Evolutionary conservation across 2,888 invertebrate species (phyloP), one percentile per base, ranked within the genome.

Genomic region (Plutella xylostella): DNA sequence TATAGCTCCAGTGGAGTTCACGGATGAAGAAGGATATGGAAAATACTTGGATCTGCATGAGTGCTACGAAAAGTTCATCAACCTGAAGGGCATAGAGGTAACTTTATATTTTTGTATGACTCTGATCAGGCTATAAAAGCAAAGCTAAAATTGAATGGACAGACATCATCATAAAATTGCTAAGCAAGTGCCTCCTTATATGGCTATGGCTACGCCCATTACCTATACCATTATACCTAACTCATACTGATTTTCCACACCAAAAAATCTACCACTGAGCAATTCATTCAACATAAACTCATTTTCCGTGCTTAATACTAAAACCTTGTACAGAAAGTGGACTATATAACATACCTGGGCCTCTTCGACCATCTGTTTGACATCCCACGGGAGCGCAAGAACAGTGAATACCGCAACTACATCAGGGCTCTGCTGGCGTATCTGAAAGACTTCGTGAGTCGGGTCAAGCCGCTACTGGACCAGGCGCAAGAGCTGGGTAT

Each of bases 11-110:
- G 95, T 97, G 3, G 97, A 98, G 58, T 99, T 99, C 67, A 94
- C 96, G 4, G 99, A 99, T 77, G 99, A 99, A 76, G 99, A 99
- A 79, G 98, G 98, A 1, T 99, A 98, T 76, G 99, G 99, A 12
- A 96, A 96, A 70, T 99, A 97, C 79, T 85, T 99, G 45, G 99
- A 99, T 79, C 85, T 99, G 37, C 97, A 99, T 74, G 94, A 96
- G 68, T 95, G 97, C 62, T 98, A 96, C 73, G 96, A 95, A 61
- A 94, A 94, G 63, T 99, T 93, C 68, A 90, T 98, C 22, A 99
- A 99, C 72, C 84, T 99, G 25, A 98, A 98, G 68, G 97, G 97
- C 7, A 92, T 98, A 57, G 97, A 97, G 85, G 92, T 92, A 76
- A 33, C n/a, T n/a, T n/a, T n/a, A n/a, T n/a, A n/a, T n/a, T n/a